These are phyloP conservation scores for Harpagus bidentatus DNA, from an alignment of 2,113 vertebrate species.

Conservation along the genomic window DNA sequence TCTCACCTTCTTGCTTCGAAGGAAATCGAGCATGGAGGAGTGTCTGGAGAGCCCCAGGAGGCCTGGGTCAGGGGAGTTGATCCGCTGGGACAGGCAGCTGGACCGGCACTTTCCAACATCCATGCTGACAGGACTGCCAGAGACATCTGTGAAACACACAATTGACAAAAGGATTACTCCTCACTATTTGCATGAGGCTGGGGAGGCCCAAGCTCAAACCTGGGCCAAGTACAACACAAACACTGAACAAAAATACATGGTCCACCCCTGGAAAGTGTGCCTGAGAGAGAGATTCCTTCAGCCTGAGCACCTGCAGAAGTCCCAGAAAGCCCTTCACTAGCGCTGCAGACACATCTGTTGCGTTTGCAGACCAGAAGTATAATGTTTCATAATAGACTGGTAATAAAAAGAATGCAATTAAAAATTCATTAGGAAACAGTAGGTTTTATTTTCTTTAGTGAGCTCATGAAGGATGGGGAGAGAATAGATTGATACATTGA, in stretches of 20 bases:
- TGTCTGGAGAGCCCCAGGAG: conserved; percentile 68
- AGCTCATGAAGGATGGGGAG: neutral
- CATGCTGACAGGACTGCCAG: conserved; percentile 73
- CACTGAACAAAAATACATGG: neutral
- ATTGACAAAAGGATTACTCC: neutral
- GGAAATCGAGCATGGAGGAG: conserved; percentile 74
- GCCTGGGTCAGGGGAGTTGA: neutral
- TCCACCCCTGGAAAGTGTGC: neutral
- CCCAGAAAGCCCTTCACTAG: neutral
- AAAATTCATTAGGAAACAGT: neutral
- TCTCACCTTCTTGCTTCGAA: conserved; percentile 76
- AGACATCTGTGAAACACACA: conserved; percentile 55
- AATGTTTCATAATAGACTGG: neutral
- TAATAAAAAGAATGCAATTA: neutral
- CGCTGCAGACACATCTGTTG: neutral
- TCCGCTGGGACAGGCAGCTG: conserved; percentile 53
- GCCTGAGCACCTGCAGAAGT: neutral
- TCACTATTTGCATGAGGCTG: no score
- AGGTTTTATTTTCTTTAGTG: neutral
- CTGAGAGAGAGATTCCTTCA: neutral
- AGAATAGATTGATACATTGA: neutral
- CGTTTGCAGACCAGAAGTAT: neutral
- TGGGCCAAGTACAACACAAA: neutral
- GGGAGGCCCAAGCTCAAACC: neutral
- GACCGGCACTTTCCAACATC: conserved; percentile 73